A percentile compares a stretch with the other conserved stretches of the same genome.
Conservation (phyloP, 1,140 invertebrate species). For the Brachionus sp. region DNA sequence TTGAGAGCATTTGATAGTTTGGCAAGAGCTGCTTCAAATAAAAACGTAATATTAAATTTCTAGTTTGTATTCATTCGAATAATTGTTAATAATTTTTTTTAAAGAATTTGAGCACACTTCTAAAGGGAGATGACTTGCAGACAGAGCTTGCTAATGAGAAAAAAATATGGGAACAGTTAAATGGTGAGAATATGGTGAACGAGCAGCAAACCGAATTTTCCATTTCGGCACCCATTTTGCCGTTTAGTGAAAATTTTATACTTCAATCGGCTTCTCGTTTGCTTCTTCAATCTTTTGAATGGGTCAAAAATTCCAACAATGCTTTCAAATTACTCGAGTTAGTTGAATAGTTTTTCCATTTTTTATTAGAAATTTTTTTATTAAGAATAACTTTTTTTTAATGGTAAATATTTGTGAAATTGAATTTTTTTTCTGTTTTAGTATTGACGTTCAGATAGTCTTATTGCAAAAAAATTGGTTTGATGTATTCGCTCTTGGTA, state of each 20-base stretch:
- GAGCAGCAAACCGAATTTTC: slow-evolving; percentile 22
- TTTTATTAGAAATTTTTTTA: too few species aligned
- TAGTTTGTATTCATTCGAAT: not conserved
- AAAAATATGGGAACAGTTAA: slow-evolving; percentile 14
- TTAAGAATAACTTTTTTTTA: not conserved
- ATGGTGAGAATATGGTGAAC: not conserved
- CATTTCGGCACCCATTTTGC: slow-evolving; percentile 8
- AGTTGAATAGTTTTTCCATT: not conserved
- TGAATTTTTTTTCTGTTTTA: not conserved
- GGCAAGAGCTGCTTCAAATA: slow-evolving; percentile 32
- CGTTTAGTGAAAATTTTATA: slow-evolving; percentile 38
- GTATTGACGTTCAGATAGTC: slow-evolving; percentile 39
- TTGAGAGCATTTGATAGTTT: slow-evolving; percentile 39
- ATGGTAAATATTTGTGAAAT: not conserved
- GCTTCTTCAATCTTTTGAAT: slow-evolving; percentile 31
- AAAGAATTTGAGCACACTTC: slow-evolving; percentile 8
- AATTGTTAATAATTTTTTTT: not conserved
- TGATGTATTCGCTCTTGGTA: slow-evolving; percentile 19
- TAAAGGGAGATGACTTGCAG: not conserved
- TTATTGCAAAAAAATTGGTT: slow-evolving; percentile 46
- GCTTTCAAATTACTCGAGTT: slow-evolving; percentile 43
- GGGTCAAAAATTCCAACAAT: slow-evolving; percentile 43
- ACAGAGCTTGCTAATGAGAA: slow-evolving; percentile 29
- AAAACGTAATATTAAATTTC: not conserved
- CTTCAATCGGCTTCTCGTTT: slow-evolving; percentile 44